Evolutionary conservation across 2,888 invertebrate genomes (phyloP).

Genomic region (Hypolimnas misippus): DNA sequence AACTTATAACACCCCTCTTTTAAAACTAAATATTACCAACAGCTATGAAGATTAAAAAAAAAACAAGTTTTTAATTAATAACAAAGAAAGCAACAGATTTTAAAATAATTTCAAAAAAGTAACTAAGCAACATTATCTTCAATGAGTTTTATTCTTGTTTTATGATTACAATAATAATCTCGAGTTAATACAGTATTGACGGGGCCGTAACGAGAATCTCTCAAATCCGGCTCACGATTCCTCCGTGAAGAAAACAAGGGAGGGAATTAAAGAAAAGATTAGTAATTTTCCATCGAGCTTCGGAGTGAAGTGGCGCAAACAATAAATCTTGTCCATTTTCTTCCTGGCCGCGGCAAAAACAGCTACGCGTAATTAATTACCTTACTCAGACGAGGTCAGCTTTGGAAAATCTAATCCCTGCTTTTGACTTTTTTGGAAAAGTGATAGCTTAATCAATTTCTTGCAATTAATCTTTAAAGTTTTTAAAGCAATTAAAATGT

Average conservation of each 20-base stretch:
- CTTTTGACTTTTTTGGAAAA: slow-evolving; percentile 68
- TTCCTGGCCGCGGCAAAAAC: slow-evolving; percentile 67
- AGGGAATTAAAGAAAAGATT: slow-evolving; percentile 43
- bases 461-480: slow-evolving; percentile 27
- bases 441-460: slow-evolving; percentile 28
- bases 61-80: too few species aligned
- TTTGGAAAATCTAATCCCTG: slow-evolving; percentile 70
- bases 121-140: slow-evolving; percentile 2
- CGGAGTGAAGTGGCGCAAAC: slow-evolving; percentile 65
- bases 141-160: neutral
- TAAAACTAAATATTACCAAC: too few species aligned
- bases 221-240: slow-evolving; percentile 36
- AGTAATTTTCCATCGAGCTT: slow-evolving; percentile 47
- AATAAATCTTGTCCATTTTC: slow-evolving; percentile 74
- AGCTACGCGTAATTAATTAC: slow-evolving; percentile 71
- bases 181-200: slow-evolving; percentile 31
- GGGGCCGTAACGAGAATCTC: slow-evolving; percentile 31
- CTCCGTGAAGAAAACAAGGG: slow-evolving; percentile 39
- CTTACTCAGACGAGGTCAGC: slow-evolving; percentile 65
- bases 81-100: neutral
- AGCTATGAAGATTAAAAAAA: too few species aligned
- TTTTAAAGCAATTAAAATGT: neutral
- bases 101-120: neutral
- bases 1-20: too few species aligned
- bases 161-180: slow-evolving; percentile 12